Percentiles rank a stretch among this genome's conserved stretches.
Evolutionary conservation across 2,797 vertebrate species (phyloP).

Genomic region (Muscicapa striata): DNA sequence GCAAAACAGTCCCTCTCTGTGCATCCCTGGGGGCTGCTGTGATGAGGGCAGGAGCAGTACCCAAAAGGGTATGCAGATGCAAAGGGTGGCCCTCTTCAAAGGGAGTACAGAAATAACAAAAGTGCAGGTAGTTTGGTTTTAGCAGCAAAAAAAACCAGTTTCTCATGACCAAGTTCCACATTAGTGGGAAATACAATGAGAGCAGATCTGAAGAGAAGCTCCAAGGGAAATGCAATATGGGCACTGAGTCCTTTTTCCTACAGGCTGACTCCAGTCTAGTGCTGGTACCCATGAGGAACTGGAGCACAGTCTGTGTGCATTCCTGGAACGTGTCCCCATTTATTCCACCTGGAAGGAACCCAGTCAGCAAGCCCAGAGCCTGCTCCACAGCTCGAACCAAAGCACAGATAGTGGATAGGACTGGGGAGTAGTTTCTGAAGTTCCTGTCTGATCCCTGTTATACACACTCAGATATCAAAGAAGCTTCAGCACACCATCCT

Average conservation of each 20-base stretch:
- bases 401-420: fast-evolving
- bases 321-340: neutral
- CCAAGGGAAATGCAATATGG: neutral
- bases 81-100: fast-evolving
- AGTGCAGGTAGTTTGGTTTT: neutral
- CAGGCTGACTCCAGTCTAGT: neutral
- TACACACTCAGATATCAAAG: neutral
- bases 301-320: fast-evolving
- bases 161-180: neutral
- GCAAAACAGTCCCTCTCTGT: neutral
- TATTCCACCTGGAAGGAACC: neutral
- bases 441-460: fast-evolving
- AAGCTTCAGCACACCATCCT: neutral
- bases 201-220: neutral
- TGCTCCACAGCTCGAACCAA: fast-evolving
- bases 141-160: neutral
- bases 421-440: fast-evolving
- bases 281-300: neutral
- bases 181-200: neutral
- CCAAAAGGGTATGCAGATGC: fast-evolving
- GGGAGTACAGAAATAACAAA: neutral
- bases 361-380: neutral
- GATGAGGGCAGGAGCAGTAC: neutral
- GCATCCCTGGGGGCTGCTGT: fast-evolving
- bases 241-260: neutral